Conservation (phyloP, 37 sponge, comb jelly and placozoan species). For the Hexactinellida sp. region DNA sequence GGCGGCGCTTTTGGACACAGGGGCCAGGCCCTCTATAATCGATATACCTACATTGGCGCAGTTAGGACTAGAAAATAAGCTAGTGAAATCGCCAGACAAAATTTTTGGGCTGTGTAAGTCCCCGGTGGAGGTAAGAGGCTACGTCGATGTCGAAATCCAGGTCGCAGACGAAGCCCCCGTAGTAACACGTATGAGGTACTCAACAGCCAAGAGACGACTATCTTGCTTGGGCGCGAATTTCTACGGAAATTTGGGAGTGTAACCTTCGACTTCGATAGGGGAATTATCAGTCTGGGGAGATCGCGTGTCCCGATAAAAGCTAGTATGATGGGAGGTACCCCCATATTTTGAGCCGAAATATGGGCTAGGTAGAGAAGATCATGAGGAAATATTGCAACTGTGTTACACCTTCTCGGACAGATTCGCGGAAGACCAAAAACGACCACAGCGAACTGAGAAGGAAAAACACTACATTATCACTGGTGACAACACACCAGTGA, state of each 20-base stretch:
- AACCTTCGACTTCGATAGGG: not conserved
- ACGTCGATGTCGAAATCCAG: not conserved
- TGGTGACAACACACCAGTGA: constrained; percentile 10
- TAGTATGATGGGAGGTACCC: not conserved
- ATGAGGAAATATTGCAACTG: not conserved
- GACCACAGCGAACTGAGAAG: not conserved
- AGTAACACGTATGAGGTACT: not conserved
- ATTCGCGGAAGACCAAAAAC: not conserved
- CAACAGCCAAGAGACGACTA: no score
- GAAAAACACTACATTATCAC: not conserved
- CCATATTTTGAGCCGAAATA: no score
- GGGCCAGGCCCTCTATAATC: not conserved
- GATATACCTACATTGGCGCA: not conserved
- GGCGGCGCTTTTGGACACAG: not conserved
- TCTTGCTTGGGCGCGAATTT: not conserved
- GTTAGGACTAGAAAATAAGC: no score
- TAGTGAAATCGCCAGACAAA: no score
- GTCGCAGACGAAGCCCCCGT: not conserved
- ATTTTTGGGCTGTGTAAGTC: not conserved
- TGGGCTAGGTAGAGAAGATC: not conserved
- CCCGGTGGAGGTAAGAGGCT: not conserved
- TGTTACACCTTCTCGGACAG: not conserved
- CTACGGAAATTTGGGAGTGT: not conserved
- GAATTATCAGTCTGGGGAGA: not conserved
- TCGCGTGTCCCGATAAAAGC: not conserved